A percentile compares a stretch with the other conserved stretches of the same genome.
These are phyloP conservation scores for Drosophila engyochracea DNA, from an alignment of 2,888 invertebrate genomes.

Conservation along the genomic window DNA sequence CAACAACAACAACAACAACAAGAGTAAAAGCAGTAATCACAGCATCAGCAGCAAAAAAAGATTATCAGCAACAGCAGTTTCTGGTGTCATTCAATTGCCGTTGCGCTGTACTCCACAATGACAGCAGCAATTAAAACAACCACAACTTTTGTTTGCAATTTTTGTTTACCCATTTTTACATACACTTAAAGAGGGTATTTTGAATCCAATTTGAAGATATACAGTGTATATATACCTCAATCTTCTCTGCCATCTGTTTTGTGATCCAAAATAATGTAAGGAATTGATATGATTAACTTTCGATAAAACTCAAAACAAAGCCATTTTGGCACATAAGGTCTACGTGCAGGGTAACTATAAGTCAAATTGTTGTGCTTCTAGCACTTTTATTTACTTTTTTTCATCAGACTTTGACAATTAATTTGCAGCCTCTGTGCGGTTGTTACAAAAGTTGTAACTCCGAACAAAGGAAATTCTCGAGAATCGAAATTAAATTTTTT, in stretches of 20 bases:
- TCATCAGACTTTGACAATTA: conserved; percentile 44
- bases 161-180: conserved; percentile 37
- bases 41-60: conserved; percentile 24
- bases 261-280: background rate
- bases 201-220: background rate
- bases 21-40: background rate
- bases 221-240: background rate
- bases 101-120: conserved; percentile 48
- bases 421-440: conserved; percentile 35
- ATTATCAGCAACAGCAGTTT: conserved; percentile 17
- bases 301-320: too few species aligned
- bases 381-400: conserved; percentile 7
- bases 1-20: conserved; percentile 1
- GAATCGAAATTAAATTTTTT: conserved; percentile 23
- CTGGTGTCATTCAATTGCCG: conserved; percentile 51
- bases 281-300: background rate
- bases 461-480: conserved; percentile 30
- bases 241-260: background rate
- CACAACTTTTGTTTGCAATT: conserved; percentile 40
- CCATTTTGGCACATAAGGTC: background rate
- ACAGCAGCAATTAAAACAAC: conserved; percentile 32
- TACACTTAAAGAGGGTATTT: background rate
- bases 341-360: conserved; percentile 7
- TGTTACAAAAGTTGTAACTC: conserved; percentile 40
- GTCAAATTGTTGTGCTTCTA: background rate